Evolutionary conservation across 2,113 vertebrate genomes (phyloP), one percentile per base, ranked within the genome.

Genomic region (Microcebus tavaratra): DNA sequence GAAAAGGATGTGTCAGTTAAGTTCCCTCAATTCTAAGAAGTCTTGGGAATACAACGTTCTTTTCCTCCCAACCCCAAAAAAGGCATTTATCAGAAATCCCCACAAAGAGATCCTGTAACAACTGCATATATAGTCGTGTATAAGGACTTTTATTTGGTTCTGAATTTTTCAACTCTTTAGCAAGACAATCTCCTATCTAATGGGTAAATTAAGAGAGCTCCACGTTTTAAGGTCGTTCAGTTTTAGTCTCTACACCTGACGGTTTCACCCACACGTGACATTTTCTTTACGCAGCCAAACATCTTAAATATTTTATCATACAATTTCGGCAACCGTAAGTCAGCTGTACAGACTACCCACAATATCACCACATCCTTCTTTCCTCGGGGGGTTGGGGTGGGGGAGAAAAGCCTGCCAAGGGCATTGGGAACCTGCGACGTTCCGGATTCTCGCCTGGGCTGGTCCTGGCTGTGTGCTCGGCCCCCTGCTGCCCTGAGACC

Each of bases 301-400:
- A 0, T 57, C 86, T 87, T n/a, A 20, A 90, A 50, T 39, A 20
- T 1, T 0, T 0, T 2, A 48, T 5, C 1, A 1, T 45, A 13
- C 7, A 9, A 65, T 14, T n/a, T 72, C 29, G 14, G 57, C 1
- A 45, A 84, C 88, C 8, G 0, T 10, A 17, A 1, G 36, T 0
- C 0, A 0, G 36, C 3, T 1, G 0, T 0, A 12, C 8, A 20
- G 57, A 65, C 8, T 8, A 1, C 8, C 29, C 0, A 0, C 7
- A 67, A 21, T 0, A 11, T 0, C 39, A 36, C 12, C 83, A 0
- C 10, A 4, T 61, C 27, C 78, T 83, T 91, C 63, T 34, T 42
- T 50, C 61, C 59, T 73, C 17, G 53, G 88, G 61, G 76, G 8
- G 25, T n/a, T n/a, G n/a, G n/a, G n/a, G n/a, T n/a, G 53, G 88